phyloP scores from a whole-genome alignment of 2,797 vertebrate genomes.

The Pantherophis alleghaniensis region DNA sequence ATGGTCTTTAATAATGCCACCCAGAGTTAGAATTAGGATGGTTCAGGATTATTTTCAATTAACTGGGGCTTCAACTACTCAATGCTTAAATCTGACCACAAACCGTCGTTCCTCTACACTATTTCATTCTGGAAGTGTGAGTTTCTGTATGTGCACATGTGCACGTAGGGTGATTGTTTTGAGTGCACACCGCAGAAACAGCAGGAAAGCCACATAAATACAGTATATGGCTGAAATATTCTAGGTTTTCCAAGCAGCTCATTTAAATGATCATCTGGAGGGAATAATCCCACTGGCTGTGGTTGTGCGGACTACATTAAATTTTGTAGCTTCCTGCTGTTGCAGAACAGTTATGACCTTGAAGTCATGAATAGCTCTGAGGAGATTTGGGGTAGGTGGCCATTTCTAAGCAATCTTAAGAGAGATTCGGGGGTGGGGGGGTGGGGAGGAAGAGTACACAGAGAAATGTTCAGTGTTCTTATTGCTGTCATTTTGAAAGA shows the following conservation, averaged over 20 bases:
- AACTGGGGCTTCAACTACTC: conserved; percentile 48
- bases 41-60: conserved; percentile 50
- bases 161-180: conserved; percentile 15
- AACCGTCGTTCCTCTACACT: conserved; percentile 30
- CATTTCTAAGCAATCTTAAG: conserved; percentile 10
- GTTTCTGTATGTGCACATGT: conserved; percentile 1
- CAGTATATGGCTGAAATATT: conserved; percentile 18
- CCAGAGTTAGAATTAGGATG: conserved; percentile 14
- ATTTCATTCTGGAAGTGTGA: background rate
- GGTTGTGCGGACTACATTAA: conserved; percentile 27
- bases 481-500: background rate
- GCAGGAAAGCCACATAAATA: conserved; percentile 54
- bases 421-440: background rate
- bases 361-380: conserved; percentile 37
- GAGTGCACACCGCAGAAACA: conserved; percentile 44
- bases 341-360: conserved; percentile 39
- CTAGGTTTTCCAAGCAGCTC: conserved; percentile 42
- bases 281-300: conserved; percentile 50
- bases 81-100: conserved; percentile 57
- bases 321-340: conserved; percentile 19
- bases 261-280: conserved; percentile 47
- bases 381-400: conserved; percentile 21
- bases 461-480: background rate
- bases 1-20: conserved; percentile 15
- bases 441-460: conserved; percentile 14